Evolutionary conservation across 1,140 invertebrate species (phyloP), one percentile per base, ranked within the genome.

Genomic region (Drosophila bocki): DNA sequence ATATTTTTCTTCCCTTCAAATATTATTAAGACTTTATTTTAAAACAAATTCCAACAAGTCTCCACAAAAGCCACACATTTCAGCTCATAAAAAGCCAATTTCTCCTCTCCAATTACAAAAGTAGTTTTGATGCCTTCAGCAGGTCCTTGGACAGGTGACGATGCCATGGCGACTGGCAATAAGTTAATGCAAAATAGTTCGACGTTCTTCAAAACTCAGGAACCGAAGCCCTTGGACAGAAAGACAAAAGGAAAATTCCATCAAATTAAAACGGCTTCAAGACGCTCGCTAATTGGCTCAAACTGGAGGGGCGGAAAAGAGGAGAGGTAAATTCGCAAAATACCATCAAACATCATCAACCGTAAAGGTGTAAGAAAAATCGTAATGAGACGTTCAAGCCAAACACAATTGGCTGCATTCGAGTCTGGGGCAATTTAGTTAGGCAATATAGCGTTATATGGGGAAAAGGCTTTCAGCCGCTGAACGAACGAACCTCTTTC

Each of bases 261-360:
- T 71, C 44, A 44, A 75, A 51, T 17, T 48, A 35, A 75, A 42
- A 68, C 47, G 33, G 22, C 62, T 47, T 48, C 33, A 26, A 64
- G 58, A 57, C 37, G 45, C 29, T 35, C 39, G 53, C 74, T 77
- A 77, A 77, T 77, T 77, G 74, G 75, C 75, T 48, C 15, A 39
- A 29, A 39, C 37, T 17, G 59, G 39, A 64, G 13, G 5, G 15
- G 29, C 6, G 29, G 5, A 19, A 57, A 33, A 7, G 7, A 12
- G 11, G 2, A 29, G 12, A 44, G 42, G 57, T 53, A 54, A 45
- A 41, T 75, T 57, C 57, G 32, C 5, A 26, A 37, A 48, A 50
- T 54, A 61, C 75, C 68, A 88, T 79, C 76, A 78, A 84, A 80
- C 58, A 84, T 79, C 72, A 74, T 61, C 50, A 60, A n/a, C 71